phyloP scores from a whole-genome alignment of 2,888 invertebrate genomes.

The Morinoia aosen region DNA sequence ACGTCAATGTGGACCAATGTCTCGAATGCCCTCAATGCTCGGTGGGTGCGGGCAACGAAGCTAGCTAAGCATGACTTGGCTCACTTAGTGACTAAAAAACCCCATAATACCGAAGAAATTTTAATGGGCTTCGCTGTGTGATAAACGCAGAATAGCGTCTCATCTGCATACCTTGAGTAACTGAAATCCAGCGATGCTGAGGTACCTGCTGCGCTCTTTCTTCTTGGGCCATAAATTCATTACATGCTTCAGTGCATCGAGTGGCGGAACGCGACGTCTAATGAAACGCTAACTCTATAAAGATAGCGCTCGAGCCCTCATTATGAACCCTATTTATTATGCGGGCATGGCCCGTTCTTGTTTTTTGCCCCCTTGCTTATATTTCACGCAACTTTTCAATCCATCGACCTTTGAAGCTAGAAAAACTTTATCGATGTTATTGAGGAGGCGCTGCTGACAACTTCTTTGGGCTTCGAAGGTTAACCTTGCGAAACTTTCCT shows the following conservation, averaged over 20 bases:
- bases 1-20: neutral
- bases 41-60: constrained; percentile 13
- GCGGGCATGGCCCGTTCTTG: constrained; percentile 44
- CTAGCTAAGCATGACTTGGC: constrained; percentile 45
- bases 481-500: neutral
- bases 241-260: constrained; percentile 52
- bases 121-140: constrained; percentile 44
- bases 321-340: constrained; percentile 50
- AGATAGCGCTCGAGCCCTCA: constrained; percentile 51
- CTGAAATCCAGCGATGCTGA: constrained; percentile 50
- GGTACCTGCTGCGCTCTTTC: constrained; percentile 27
- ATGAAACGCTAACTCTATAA: constrained; percentile 53
- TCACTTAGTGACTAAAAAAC: constrained; percentile 25
- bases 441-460: constrained; percentile 24
- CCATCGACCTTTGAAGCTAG: constrained; percentile 29
- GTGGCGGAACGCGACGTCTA: constrained; percentile 50
- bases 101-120: constrained; percentile 37
- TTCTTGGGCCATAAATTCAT: constrained; percentile 49
- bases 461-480: neutral
- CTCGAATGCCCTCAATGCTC: neutral
- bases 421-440: constrained; percentile 41
- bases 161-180: constrained; percentile 49
- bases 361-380: constrained; percentile 36
- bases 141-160: constrained; percentile 51
- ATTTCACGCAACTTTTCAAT: constrained; percentile 44